A percentile compares a stretch with the other conserved stretches of the same genome.
Evolutionary conservation across 2,797 vertebrate species (phyloP).

Genomic region (Chaetophractus vellerosus): DNA sequence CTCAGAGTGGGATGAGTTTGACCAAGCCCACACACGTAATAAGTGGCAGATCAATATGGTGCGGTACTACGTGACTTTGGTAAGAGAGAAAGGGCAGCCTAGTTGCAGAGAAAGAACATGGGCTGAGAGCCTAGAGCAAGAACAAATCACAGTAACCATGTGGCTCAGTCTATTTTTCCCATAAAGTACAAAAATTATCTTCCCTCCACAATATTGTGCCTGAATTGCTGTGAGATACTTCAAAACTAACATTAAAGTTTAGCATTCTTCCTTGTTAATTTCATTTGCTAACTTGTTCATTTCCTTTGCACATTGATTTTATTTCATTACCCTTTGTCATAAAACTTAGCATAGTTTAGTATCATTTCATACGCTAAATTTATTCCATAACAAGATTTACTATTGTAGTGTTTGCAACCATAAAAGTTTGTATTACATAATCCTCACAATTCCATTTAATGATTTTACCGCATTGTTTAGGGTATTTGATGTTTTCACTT

Average conservation of each 20-base stretch:
- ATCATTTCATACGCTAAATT: background rate
- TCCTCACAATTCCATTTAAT: constrained; percentile 19
- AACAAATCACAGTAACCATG: background rate
- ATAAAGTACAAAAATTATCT: background rate
- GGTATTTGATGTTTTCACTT: constrained; percentile 14
- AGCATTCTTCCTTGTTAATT: background rate
- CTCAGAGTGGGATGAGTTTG: background rate
- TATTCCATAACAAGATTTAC: background rate
- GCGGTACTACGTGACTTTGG: too few species aligned
- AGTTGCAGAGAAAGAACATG: too few species aligned
- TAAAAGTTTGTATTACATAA: background rate
- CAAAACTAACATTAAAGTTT: background rate
- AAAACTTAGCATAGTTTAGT: background rate
- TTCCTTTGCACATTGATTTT: background rate
- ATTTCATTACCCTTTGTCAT: background rate
- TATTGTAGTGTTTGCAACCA: background rate
- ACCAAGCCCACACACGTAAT: background rate
- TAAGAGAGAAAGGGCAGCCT: background rate
- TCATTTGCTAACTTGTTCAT: background rate
- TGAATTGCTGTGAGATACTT: background rate
- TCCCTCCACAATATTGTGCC: background rate
- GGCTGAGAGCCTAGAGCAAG: background rate
- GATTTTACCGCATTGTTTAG: constrained; percentile 42
- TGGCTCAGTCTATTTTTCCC: too few species aligned
- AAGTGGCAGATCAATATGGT: too few species aligned